phyloP scores from a whole-genome alignment of 2,113 vertebrate species.

The Odontesthes bonariensis region DNA sequence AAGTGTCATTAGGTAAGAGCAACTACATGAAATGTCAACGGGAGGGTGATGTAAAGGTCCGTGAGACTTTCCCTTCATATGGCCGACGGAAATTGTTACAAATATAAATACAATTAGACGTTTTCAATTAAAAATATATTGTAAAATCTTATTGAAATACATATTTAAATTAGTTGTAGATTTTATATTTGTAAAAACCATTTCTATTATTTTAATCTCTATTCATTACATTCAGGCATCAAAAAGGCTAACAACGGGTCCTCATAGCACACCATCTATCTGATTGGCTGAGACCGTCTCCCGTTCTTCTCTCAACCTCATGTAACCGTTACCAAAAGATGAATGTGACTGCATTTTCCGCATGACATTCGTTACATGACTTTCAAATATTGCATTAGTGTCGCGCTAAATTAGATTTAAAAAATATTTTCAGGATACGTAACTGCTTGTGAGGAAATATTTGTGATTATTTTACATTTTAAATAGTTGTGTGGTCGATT shows the following conservation, averaged over 20 bases:
- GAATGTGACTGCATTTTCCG: neutral
- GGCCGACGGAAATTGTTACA: neutral
- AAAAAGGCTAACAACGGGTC: accelerated
- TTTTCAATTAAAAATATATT: accelerated
- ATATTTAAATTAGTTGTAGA: too few relatives aligned
- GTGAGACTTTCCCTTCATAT: accelerated
- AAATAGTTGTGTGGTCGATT: too few relatives aligned
- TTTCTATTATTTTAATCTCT: accelerated
- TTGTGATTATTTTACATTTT: neutral
- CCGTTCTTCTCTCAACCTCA: too few relatives aligned
- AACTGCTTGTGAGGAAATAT: neutral
- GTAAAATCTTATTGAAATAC: accelerated
- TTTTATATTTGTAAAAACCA: too few relatives aligned
- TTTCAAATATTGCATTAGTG: neutral
- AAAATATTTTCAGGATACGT: neutral
- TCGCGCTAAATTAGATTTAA: too few relatives aligned
- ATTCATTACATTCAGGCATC: slow-evolving; percentile 34
- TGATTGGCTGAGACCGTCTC: slow-evolving; percentile 45
- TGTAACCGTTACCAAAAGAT: too few relatives aligned
- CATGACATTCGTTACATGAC: neutral
- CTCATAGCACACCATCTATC: neutral
- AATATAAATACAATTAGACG: accelerated
- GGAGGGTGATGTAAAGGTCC: slow-evolving; percentile 50
- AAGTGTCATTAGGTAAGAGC: slow-evolving; percentile 48
- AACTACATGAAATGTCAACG: slow-evolving; percentile 55